These are phyloP conservation scores for Pipistrellus pipistrellus DNA, from an alignment of 2,797 vertebrate genomes.

Conservation along the genomic window DNA sequence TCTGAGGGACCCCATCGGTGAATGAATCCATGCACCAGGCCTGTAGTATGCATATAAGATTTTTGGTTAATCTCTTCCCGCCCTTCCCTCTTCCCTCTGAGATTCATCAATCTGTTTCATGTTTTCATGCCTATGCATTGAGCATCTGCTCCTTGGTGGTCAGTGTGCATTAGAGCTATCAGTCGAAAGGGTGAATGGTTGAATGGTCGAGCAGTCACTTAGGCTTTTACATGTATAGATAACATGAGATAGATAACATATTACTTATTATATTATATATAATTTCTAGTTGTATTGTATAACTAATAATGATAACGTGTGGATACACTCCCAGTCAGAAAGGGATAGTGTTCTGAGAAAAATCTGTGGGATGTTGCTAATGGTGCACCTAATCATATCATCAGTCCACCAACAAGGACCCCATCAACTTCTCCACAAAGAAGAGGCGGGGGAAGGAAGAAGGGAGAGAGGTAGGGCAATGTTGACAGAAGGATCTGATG, in stretches of 20 bases:
- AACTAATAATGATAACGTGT: not conserved
- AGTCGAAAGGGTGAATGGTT: no score
- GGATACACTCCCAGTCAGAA: not conserved
- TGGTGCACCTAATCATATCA: not conserved
- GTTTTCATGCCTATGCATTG: no score
- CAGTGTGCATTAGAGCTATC: no score
- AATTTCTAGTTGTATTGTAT: not conserved
- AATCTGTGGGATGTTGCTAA: not conserved
- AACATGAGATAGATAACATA: not conserved
- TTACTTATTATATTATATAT: not conserved
- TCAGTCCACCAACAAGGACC: not conserved
- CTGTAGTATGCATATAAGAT: no score
- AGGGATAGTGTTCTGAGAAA: not conserved
- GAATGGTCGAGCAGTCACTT: no score
- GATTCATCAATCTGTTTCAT: no score
- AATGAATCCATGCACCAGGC: no score
- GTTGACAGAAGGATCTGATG: not conserved
- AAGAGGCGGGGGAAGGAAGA: not conserved
- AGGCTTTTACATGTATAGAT: no score
- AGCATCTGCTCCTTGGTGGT: no score
- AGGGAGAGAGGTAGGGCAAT: fast-evolving
- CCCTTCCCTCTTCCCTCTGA: no score
- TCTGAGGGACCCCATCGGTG: no score
- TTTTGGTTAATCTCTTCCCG: no score
- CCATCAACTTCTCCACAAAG: not conserved